Base-by-base conservation (phyloP, 2,888 invertebrate genomes). In the Caenorhabditis panamensis region DNA sequence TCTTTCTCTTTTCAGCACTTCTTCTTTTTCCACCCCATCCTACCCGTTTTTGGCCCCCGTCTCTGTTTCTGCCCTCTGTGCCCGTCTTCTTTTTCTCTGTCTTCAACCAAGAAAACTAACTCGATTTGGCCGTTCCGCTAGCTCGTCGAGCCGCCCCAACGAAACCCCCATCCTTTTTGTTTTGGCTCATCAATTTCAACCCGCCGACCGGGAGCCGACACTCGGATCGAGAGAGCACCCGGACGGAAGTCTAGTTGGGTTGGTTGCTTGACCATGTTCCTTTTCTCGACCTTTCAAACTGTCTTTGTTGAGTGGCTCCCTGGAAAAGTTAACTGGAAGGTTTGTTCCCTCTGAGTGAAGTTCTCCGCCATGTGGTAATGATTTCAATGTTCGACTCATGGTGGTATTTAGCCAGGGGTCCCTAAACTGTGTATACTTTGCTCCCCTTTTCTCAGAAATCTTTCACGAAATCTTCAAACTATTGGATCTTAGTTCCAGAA, bases 41-140 rank as follows among this genome's bases (percentile, higher is more conserved):
- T 36, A 59, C 59, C 51, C 69, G 24, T 69, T 51, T 64, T 49
- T 41, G 20, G 47, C 26, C 64, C 20, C 47, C 47, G n/a, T 47
- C 47, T 58, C 62, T 53, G 31, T 58, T 31, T 22, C 37, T 73
- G 58, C 73, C 64, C 73, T 73, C 73, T 66, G 64, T 64, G 58
- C 11, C 44, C 53, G 31, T 31, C 31, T 31, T 31, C 31, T 62
- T 44, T 71, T 13, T 41, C 11, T 6, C 41, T 41, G 8, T 41
- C 28, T 47, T 44, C 28, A 44, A 66, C 51, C 11, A 64, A 61
- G 44, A 61, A 75, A 64, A 75, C 75, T 75, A 75, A 75, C 75
- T 75, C 75, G 75, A 75, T 75, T 75, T 75, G 61, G 75, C 44
- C 75, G 75, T 75, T 75, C 75, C 58, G 59, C 58, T 2, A 31